These are phyloP conservation scores for Plectropomus leopardus DNA, from an alignment of 2,113 vertebrate genomes.

Conservation along the genomic window DNA sequence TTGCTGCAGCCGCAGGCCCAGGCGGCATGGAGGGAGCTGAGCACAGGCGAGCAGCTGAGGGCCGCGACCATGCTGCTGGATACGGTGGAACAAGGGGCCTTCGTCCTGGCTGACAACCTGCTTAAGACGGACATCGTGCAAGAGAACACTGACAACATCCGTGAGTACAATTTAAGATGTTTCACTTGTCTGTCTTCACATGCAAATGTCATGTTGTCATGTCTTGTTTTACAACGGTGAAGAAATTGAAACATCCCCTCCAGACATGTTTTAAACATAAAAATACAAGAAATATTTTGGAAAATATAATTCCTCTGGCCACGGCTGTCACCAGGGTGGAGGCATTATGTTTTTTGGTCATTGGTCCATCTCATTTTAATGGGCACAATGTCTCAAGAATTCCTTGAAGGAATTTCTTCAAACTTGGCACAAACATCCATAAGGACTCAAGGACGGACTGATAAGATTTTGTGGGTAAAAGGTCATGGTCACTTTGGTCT, in stretches of 20 bases:
- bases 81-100: conserved; percentile 97
- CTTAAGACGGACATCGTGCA: conserved; percentile 98
- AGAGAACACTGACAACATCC: conserved; percentile 97
- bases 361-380: no score
- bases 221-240: neutral
- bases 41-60: conserved; percentile 90
- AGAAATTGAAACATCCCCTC: neutral
- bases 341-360: no score
- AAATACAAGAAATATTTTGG: no score
- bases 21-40: conserved; percentile 92
- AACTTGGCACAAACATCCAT: no score
- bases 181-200: neutral
- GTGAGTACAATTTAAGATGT: conserved; percentile 84
- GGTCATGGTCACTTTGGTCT: no score
- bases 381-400: no score
- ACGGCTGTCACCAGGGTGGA: no score
- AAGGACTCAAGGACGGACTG: no score
- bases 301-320: no score
- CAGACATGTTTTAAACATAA: neutral
- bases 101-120: conserved; percentile 97
- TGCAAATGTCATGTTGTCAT: neutral
- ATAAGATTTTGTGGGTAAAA: no score
- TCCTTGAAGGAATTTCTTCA: no score
- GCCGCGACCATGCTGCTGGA: conserved; percentile 97
- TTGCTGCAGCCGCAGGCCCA: conserved; percentile 94